Percentiles rank a stretch among this genome's conserved stretches.
Evolutionary conservation across 2,888 invertebrate genomes (phyloP).

Genomic region (Thecocarcelia acutangulata): DNA sequence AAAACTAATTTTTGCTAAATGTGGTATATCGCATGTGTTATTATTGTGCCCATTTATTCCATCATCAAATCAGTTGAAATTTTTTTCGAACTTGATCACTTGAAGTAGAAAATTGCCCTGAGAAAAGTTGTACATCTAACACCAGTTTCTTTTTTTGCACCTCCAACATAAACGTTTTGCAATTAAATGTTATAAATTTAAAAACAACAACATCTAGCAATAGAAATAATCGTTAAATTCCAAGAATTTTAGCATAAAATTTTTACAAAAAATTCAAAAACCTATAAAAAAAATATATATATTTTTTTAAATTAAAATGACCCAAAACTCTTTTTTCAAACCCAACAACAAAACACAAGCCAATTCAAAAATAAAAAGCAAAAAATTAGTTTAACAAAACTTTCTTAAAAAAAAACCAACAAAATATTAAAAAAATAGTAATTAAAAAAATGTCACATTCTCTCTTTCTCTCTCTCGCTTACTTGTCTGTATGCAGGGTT

Average conservation of each 20-base stretch:
- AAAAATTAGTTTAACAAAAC: slow-evolving; percentile 52
- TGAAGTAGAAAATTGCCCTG: background rate
- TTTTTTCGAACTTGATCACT: too few species aligned
- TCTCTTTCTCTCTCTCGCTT: slow-evolving; percentile 80
- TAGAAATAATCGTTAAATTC: slow-evolving; percentile 9
- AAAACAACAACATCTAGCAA: slow-evolving; percentile 31
- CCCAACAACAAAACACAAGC: slow-evolving; percentile 62
- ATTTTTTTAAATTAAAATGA: slow-evolving; percentile 16
- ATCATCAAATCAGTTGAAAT: background rate
- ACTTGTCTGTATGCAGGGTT: slow-evolving; percentile 85
- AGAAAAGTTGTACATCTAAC: slow-evolving; percentile 25
- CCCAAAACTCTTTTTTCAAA: slow-evolving; percentile 47
- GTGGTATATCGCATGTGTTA: too few species aligned
- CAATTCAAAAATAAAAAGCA: slow-evolving; percentile 51
- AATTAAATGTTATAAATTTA: slow-evolving; percentile 27
- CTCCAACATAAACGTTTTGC: slow-evolving; percentile 34
- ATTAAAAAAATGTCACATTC: slow-evolving; percentile 61
- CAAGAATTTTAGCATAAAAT: slow-evolving; percentile 9
- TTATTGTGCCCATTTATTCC: too few species aligned
- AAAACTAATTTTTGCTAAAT: too few species aligned
- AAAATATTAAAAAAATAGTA: slow-evolving; percentile 59
- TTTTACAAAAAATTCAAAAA: slow-evolving; percentile 69
- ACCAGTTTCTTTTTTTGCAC: slow-evolving; percentile 49
- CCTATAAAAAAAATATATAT: slow-evolving; percentile 31
- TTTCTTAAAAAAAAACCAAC: slow-evolving; percentile 48